Evolutionary conservation across 2,113 vertebrate species (phyloP), one percentile per base, ranked within the genome.

Genomic region (Thalassarche chlororhynchos): DNA sequence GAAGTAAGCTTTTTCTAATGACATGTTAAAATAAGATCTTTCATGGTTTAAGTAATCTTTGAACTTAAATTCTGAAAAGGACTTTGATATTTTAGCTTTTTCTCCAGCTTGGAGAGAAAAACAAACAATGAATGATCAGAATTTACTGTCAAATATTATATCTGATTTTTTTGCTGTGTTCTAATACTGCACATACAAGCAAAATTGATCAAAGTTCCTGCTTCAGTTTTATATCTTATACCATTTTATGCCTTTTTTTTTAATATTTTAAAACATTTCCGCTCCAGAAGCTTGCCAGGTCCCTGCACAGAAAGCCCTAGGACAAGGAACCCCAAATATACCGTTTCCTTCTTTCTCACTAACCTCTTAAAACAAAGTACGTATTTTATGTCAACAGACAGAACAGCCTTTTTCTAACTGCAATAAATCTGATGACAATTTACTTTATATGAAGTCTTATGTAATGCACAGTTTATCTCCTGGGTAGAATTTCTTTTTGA

Each of bases 391-490:
- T 75, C 62, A 79, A 44, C 21, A 83, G 58, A 81, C 42, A 77
- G 75, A 81, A 34, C 7, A 77, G 19, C 20, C 38, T 83, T 84
- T 69, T 82, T 66, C 64, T 93, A 77, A 61, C 51, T 36, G 58
- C 12, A 66, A 3, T 91, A 91, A 88, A 96, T 88, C 68, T 80
- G 60, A 77, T 70, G 82, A 90, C 38, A 70, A 85, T 85, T 90
- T 77, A 72, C 54, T 85, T 65, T 87, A 60, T 87, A 55, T 68
- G 49, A 93, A 92, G n/a, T 49, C 55, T 95, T 84, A 93, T 36
- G 80, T 76, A 91, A 89, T 65, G 77, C 49, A 51, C 36, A 36
- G 47, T 92, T 93, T 95, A 88, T 92, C 85, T 93, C 64, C 55
- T 61, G 54, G 58, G 74, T 68, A 88, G 60, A 66, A 51, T 83